These are phyloP conservation scores for Eublepharis macularius DNA, from an alignment of 2,113 vertebrate species.

Conservation along the genomic window DNA sequence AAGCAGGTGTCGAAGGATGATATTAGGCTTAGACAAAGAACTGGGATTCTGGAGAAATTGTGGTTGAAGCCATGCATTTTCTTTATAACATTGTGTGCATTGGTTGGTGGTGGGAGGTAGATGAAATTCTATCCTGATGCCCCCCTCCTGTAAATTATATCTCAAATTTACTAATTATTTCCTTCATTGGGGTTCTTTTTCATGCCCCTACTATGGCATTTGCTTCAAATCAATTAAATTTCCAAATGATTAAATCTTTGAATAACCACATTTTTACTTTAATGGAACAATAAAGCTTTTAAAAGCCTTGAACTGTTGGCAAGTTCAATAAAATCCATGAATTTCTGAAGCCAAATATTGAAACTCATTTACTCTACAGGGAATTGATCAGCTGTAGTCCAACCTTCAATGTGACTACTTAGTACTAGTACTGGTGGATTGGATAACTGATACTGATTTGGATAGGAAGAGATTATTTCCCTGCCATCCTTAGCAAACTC, in stretches of 20 bases:
- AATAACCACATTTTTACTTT: neutral
- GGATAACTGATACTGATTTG: neutral
- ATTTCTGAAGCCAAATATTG: neutral
- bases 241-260: neutral
- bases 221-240: neutral
- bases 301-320: too few relatives aligned
- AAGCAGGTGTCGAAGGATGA: neutral
- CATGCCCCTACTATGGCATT: neutral
- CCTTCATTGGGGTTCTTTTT: neutral
- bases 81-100: neutral
- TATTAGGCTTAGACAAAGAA: neutral
- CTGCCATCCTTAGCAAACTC: neutral
- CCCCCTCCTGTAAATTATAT: too few relatives aligned
- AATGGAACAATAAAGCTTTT: neutral
- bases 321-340: neutral
- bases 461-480: neutral
- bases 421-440: neutral
- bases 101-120: neutral
- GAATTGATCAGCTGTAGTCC: neutral
- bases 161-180: neutral
- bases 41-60: neutral
- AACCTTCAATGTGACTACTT: neutral
- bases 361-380: neutral
- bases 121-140: too few relatives aligned
- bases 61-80: constrained; percentile 4